Conservation (phyloP, 2,888 invertebrate genomes). For the Calliphora vomitoria region DNA sequence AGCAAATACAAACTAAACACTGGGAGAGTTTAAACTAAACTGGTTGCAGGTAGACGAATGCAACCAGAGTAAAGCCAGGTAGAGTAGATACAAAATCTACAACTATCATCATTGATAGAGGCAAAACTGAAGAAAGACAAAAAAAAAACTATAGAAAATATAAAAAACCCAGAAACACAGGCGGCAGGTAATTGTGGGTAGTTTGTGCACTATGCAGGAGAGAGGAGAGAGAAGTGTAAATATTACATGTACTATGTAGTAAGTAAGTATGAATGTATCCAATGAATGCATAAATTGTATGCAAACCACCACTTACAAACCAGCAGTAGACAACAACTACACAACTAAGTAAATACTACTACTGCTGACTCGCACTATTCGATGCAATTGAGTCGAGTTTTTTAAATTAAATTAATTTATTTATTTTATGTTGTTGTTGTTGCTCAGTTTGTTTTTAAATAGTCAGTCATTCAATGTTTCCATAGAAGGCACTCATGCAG, state of each 20-base stretch:
- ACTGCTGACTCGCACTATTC: slow-evolving; percentile 14
- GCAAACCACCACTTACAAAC: slow-evolving; percentile 47
- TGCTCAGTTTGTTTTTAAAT: not conserved
- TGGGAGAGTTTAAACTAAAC: slow-evolving; percentile 68
- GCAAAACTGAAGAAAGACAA: slow-evolving; percentile 8
- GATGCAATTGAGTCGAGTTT: slow-evolving; percentile 55
- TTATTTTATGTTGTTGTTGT: not conserved
- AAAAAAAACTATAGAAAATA: slow-evolving; percentile 34
- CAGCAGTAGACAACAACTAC: slow-evolving; percentile 37
- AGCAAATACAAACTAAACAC: slow-evolving; percentile 59
- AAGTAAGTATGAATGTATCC: slow-evolving; percentile 4
- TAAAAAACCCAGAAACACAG: slow-evolving; percentile 28
- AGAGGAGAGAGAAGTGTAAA: slow-evolving; percentile 24
- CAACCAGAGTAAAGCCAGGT: slow-evolving; percentile 41
- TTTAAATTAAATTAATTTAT: slow-evolving; percentile 32
- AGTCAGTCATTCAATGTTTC: slow-evolving; percentile 38
- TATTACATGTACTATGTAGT: not conserved
- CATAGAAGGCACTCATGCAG: slow-evolving; percentile 69
- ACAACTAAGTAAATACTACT: not conserved
- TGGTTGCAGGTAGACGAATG: slow-evolving; percentile 65
- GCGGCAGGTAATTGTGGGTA: slow-evolving; percentile 65
- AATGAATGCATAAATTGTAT: slow-evolving; percentile 60
- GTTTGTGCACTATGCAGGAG: not conserved
- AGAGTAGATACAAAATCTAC: slow-evolving; percentile 48
- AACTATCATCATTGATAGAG: slow-evolving; percentile 44